Conservation (phyloP, 2,113 vertebrate species). For the Trogon melanurus region DNA sequence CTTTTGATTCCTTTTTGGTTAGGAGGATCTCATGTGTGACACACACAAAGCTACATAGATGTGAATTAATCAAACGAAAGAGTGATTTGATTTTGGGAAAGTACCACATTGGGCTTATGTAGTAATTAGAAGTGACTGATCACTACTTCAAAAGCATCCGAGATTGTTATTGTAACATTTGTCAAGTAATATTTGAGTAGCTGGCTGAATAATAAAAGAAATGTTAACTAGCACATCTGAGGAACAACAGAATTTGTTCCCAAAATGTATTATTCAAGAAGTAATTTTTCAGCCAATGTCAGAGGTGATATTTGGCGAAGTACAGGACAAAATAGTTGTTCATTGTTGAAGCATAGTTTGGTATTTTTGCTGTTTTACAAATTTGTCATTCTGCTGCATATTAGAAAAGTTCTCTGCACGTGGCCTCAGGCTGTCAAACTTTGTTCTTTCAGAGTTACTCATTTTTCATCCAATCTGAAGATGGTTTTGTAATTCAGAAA, state of each 20-base stretch:
- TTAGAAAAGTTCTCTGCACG: background rate
- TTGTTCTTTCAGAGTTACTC: background rate
- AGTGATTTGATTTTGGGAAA: background rate
- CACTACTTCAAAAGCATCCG: background rate
- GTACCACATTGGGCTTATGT: background rate
- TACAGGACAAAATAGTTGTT: background rate
- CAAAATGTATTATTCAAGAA: conserved; percentile 8
- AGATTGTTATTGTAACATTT: background rate
- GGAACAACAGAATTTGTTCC: background rate
- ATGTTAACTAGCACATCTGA: background rate
- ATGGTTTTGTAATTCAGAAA: conserved; percentile 13
- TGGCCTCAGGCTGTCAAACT: conserved; percentile 14
- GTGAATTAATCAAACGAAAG: background rate
- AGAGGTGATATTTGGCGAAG: conserved; percentile 2
- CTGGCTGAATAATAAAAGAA: background rate
- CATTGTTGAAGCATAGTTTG: background rate
- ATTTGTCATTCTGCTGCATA: background rate
- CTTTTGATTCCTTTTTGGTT: background rate
- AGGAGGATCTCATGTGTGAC: background rate
- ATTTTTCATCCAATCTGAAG: conserved; percentile 21
- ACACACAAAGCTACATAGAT: background rate
- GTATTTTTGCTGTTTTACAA: background rate
- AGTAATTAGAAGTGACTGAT: background rate
- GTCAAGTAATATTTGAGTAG: background rate
- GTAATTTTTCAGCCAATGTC: background rate